phyloP scores from a whole-genome alignment of 2,797 vertebrate species.

The Babyrousa celebensis region DNA sequence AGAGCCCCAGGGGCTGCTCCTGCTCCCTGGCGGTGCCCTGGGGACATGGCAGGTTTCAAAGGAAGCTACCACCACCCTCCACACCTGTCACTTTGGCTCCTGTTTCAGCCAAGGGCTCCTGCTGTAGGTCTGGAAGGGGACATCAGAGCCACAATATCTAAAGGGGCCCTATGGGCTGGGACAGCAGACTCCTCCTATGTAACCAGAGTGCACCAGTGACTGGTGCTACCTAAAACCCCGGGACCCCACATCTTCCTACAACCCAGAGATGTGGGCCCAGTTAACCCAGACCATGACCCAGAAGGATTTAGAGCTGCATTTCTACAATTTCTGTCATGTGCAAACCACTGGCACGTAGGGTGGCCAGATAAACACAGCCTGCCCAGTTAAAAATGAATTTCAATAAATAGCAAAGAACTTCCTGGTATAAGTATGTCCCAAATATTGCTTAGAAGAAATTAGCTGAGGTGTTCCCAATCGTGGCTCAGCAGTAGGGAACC shows the following conservation, averaged over 20 bases:
- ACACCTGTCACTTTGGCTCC: not conserved
- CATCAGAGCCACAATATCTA: not conserved
- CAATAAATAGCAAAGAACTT: not conserved
- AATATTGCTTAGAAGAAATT: constrained; percentile 19
- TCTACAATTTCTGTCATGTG: not conserved
- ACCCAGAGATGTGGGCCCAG: not conserved
- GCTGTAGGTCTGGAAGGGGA: not conserved
- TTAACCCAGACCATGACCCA: too few relatives aligned
- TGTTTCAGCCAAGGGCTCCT: not conserved
- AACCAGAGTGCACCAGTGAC: not conserved
- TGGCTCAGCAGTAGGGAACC: too few relatives aligned
- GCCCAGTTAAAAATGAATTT: not conserved
- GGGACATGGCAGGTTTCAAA: not conserved
- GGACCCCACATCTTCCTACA: not conserved
- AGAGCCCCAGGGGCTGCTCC: constrained; percentile 1
- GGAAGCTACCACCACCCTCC: not conserved
- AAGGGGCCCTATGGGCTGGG: not conserved
- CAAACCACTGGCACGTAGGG: not conserved
- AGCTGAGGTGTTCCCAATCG: not conserved
- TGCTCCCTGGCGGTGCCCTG: not conserved
- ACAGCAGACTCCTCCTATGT: too few relatives aligned
- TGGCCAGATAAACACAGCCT: not conserved
- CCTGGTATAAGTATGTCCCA: not conserved
- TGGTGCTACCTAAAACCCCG: not conserved
- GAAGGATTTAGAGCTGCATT: not conserved